Conservation (phyloP, 2,797 vertebrate genomes). For the Mormyrops attenuatus region DNA sequence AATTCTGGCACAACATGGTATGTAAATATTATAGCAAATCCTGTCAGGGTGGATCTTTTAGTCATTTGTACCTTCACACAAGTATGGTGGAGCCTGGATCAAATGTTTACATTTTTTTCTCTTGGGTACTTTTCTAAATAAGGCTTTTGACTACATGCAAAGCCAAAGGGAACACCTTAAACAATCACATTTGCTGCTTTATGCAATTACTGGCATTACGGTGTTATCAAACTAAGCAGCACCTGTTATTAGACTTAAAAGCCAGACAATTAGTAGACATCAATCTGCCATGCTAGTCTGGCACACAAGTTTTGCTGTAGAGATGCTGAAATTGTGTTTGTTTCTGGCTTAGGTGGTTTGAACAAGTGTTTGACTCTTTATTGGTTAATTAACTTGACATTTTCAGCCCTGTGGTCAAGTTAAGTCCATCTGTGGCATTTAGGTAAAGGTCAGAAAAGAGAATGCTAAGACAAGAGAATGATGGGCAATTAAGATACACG, state of each 20-base stretch:
- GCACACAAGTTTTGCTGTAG: background rate
- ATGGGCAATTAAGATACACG: background rate
- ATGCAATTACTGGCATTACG: background rate
- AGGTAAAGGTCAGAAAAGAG: background rate
- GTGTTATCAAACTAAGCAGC: background rate
- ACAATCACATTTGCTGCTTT: background rate
- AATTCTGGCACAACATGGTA: slow-evolving; percentile 67
- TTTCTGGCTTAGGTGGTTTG: background rate
- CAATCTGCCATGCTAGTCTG: background rate
- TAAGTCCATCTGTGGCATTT: slow-evolving; percentile 3
- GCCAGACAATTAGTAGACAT: background rate
- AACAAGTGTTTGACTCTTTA: background rate
- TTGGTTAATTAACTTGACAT: slow-evolving; percentile 8
- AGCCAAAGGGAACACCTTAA: background rate
- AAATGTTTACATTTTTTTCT: background rate
- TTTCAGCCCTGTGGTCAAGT: background rate
- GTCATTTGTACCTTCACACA: slow-evolving; percentile 3
- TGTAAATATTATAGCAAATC: slow-evolving; percentile 82
- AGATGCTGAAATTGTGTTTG: background rate
- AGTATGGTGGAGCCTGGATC: background rate
- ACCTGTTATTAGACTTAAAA: background rate
- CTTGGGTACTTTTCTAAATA: background rate
- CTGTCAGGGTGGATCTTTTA: slow-evolving; percentile 46
- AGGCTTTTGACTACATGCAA: background rate
- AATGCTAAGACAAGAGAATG: background rate